Conservation (phyloP, 2,888 invertebrate genomes). For the Crossocerus cetratus region DNA sequence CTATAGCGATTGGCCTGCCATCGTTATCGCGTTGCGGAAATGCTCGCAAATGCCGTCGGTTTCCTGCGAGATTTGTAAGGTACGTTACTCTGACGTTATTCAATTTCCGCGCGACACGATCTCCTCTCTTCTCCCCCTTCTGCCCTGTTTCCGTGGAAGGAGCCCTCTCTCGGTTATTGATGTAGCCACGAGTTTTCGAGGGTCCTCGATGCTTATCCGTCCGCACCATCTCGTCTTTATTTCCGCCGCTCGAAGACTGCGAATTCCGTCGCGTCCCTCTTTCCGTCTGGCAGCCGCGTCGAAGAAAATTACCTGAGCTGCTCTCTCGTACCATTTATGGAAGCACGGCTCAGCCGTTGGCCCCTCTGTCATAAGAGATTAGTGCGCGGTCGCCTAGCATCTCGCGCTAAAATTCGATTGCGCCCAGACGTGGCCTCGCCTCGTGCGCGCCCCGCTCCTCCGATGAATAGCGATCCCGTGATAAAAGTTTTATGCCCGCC, state of each 20-base stretch:
- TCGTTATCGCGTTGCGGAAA: slow-evolving; percentile 42
- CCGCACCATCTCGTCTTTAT: slow-evolving; percentile 57
- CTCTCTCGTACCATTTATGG: too few relatives aligned
- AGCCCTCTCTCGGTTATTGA: slow-evolving; percentile 46
- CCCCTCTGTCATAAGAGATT: not conserved
- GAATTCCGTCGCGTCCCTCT: not conserved
- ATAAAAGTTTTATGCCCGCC: slow-evolving; percentile 30
- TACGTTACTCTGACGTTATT: slow-evolving; percentile 50
- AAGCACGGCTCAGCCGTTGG: too few relatives aligned
- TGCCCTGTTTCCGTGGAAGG: slow-evolving; percentile 25
- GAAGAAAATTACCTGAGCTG: not conserved
- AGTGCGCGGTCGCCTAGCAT: not conserved
- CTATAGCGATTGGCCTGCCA: slow-evolving; percentile 34
- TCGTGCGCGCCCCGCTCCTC: not conserved
- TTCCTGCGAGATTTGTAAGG: slow-evolving; percentile 51
- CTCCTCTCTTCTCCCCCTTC: too few relatives aligned
- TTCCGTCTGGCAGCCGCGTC: slow-evolving; percentile 5
- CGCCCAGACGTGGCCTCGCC: not conserved
- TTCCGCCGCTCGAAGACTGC: slow-evolving; percentile 40
- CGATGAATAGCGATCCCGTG: slow-evolving; percentile 20
- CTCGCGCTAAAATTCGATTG: not conserved
- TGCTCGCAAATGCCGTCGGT: slow-evolving; percentile 32
- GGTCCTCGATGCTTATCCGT: slow-evolving; percentile 45
- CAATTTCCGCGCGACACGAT: slow-evolving; percentile 54
- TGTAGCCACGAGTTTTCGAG: slow-evolving; percentile 51